Base-by-base conservation (phyloP, 2,113 vertebrate genomes). In the Cranoglanis bouderius region DNA sequence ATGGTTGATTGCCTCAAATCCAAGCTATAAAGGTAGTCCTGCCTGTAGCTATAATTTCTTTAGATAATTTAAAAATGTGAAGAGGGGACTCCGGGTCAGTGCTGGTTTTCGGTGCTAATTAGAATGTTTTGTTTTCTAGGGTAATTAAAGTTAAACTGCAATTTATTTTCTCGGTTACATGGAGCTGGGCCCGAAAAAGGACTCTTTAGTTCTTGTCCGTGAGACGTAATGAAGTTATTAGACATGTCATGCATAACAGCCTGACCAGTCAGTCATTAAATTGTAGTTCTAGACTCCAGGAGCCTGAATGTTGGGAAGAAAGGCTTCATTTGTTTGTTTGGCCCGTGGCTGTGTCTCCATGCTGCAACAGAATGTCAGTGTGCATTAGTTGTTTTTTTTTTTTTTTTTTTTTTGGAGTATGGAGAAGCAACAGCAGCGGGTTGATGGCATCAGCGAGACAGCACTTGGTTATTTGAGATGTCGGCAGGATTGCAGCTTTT, bases 151-250 rank as follows among this genome's bases (percentile, higher is more conserved):
- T 80, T 53, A 65, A 78, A 78, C 59, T 49, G 67, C 26, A 9
- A 55, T 84, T 88, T 85, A 35, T 83, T 55, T 35, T 57, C 81
- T 19, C 8, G n/a, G 4, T 29, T 51, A 19, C n/a, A 6, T 13
- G 55, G 40, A 85, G 40, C 16, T n/a, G 0, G 9, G 26, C 26
- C 67, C 10, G 29, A 81, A 75, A 38, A 88, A 46, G 4, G 9
- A 65, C 75, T 29, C 82, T 13, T 26, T 61, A 16, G 53, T 78
- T 63, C 13, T 40, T 59, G 32, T 55, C 53, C 19, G 5, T 19
- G 29, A 35, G 67, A n/a, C 10, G 21, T 75, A 75, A 88, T 75
- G 53, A 88, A 75, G 67, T 84, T 88, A 83, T 88, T 82, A 88
- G 9, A 19, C 21, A 14, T 74, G 51, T 35, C 65, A 86, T 43